These are phyloP conservation scores for Phania funesta DNA, from an alignment of 2,888 invertebrate species.

Conservation along the genomic window DNA sequence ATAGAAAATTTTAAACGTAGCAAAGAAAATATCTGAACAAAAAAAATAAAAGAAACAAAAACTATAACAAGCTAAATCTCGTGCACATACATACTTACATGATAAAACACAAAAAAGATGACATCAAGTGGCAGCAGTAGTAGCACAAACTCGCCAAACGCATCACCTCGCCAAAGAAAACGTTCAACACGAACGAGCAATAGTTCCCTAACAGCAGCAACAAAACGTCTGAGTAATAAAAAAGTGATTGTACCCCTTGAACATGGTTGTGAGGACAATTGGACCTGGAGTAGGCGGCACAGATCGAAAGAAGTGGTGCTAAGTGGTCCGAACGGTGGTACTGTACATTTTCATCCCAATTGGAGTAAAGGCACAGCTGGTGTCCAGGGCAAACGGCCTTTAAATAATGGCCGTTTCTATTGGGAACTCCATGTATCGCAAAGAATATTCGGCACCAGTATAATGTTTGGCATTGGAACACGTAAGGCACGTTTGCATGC, in stretches of 20 bases:
- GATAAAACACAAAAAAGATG: slow-evolving; percentile 47
- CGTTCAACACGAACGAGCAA: slow-evolving; percentile 60
- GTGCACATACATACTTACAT: neutral
- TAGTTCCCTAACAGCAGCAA: slow-evolving; percentile 53
- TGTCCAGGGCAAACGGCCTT: slow-evolving; percentile 84
- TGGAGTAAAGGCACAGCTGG: slow-evolving; percentile 89
- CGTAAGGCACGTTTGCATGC: slow-evolving; percentile 82
- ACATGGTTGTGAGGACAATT: slow-evolving; percentile 84
- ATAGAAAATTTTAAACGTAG: neutral
- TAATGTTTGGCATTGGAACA: slow-evolving; percentile 86
- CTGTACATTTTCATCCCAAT: slow-evolving; percentile 87
- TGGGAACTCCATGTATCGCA: slow-evolving; percentile 85
- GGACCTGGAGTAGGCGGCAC: slow-evolving; percentile 85
- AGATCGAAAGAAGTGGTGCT: slow-evolving; percentile 83
- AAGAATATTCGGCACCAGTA: slow-evolving; percentile 86
- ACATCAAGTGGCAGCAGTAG: slow-evolving; percentile 64
- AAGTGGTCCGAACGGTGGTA: slow-evolving; percentile 82
- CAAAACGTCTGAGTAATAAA: slow-evolving; percentile 64
- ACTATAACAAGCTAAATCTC: neutral
- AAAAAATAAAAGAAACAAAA: slow-evolving; percentile 10
- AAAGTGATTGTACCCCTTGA: slow-evolving; percentile 72
- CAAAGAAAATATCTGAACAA: neutral
- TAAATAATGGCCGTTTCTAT: slow-evolving; percentile 85
- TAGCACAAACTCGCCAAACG: slow-evolving; percentile 53
- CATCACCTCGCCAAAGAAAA: slow-evolving; percentile 51